A percentile compares a stretch with the other conserved stretches of the same genome.
phyloP scores from a whole-genome alignment of 2,888 invertebrate genomes.

The Aradus depressus region DNA sequence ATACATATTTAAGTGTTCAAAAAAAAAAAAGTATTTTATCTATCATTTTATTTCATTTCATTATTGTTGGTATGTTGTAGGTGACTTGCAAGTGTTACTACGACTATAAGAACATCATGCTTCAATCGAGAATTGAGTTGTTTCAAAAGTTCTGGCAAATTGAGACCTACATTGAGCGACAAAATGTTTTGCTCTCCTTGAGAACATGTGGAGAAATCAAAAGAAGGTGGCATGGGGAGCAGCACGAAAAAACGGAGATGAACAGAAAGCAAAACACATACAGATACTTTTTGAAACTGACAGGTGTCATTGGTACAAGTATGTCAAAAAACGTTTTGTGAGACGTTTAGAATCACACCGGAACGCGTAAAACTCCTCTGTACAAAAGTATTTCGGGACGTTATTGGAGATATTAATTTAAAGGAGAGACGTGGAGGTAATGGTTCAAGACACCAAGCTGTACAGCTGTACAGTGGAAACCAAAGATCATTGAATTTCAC shows the following conservation, averaged over 20 bases:
- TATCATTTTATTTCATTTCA: too few species aligned
- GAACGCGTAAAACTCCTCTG: too few species aligned
- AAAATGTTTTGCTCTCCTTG: background rate
- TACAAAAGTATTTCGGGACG: too few species aligned
- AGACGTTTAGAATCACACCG: too few species aligned
- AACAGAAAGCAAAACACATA: slow-evolving; percentile 1
- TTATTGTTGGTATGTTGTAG: too few species aligned
- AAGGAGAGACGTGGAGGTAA: too few species aligned
- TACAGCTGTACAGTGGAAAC: background rate
- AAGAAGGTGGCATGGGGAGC: background rate
- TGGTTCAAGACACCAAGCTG: background rate
- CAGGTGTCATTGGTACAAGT: too few species aligned
- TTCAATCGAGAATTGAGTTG: slow-evolving; percentile 1
- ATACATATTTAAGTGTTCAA: too few species aligned
- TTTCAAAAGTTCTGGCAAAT: background rate
- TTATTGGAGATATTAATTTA: too few species aligned
- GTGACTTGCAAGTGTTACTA: background rate
- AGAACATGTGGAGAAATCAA: background rate
- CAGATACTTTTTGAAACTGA: background rate
- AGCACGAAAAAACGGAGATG: background rate
- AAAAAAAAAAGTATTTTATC: too few species aligned
- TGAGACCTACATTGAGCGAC: background rate
- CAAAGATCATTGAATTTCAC: background rate
- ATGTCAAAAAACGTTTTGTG: too few species aligned
- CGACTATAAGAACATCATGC: background rate